These are phyloP conservation scores for Rhopalosiphum maidis DNA, from an alignment of 1,140 invertebrate species.

Conservation along the genomic window DNA sequence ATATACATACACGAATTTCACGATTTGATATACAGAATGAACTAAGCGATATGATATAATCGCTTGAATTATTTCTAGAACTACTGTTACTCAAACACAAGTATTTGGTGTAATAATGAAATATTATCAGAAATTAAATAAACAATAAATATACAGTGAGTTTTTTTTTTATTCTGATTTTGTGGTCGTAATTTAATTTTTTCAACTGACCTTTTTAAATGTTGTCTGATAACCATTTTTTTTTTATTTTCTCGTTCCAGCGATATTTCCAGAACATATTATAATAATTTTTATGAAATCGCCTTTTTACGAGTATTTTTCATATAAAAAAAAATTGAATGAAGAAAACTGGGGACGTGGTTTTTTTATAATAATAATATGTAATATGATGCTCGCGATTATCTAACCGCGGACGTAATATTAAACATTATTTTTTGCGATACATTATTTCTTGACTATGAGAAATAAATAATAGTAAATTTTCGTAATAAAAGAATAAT, in stretches of 20 bases:
- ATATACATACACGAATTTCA: no score
- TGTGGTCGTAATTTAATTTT: background rate
- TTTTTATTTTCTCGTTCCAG: background rate
- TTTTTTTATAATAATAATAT: background rate
- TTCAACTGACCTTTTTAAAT: background rate
- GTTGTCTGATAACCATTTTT: background rate
- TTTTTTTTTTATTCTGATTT: background rate
- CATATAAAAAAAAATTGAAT: background rate
- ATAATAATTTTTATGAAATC: background rate
- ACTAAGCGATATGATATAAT: no score
- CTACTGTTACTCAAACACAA: no score
- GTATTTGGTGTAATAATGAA: no score
- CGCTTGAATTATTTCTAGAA: no score
- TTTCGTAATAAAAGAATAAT: background rate
- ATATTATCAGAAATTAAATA: background rate
- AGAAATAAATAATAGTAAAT: background rate
- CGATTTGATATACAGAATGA: no score
- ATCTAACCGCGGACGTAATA: background rate
- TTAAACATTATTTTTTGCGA: background rate
- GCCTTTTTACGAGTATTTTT: background rate
- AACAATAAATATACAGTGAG: background rate
- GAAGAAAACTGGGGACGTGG: background rate
- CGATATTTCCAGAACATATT: background rate
- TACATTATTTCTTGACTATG: background rate
- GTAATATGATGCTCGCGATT: background rate